Evolutionary conservation across 2,888 invertebrate genomes (phyloP).

Genomic region (Tupiocoris notatus): DNA sequence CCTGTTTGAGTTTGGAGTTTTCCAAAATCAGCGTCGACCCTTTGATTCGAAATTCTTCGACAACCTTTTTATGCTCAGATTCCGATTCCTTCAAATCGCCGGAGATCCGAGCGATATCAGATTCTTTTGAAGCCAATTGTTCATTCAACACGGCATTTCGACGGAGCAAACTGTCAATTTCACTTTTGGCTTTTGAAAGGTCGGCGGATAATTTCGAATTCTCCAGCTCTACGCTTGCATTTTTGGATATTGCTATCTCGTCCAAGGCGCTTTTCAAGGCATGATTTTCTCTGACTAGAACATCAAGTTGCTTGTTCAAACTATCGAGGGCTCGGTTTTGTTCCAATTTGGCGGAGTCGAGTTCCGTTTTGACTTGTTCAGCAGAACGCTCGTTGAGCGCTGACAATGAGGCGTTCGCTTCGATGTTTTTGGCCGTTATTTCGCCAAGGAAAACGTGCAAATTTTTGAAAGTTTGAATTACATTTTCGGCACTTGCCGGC

Average conservation of each 20-base stretch:
- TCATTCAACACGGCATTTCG: background rate
- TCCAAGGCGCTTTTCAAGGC: background rate
- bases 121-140: background rate
- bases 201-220: background rate
- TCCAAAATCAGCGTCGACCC: constrained; percentile 24
- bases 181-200: background rate
- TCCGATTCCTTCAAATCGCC: background rate
- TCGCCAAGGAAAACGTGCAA: background rate
- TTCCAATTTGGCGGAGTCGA: too few species aligned
- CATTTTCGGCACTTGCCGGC: background rate
- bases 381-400: too few species aligned
- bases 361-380: too few species aligned
- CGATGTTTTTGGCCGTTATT: background rate
- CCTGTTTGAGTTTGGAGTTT: constrained; percentile 30
- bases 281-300: background rate
- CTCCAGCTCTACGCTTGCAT: background rate
- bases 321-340: too few species aligned
- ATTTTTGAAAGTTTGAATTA: background rate
- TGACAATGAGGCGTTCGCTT: background rate
- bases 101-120: background rate
- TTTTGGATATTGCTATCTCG: background rate
- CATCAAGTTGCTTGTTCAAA: background rate
- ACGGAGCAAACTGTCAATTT: background rate
- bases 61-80: background rate
- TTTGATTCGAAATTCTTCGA: constrained; percentile 25